Conservation (phyloP, 2,113 vertebrate species). For the Ursus arctos region DNA sequence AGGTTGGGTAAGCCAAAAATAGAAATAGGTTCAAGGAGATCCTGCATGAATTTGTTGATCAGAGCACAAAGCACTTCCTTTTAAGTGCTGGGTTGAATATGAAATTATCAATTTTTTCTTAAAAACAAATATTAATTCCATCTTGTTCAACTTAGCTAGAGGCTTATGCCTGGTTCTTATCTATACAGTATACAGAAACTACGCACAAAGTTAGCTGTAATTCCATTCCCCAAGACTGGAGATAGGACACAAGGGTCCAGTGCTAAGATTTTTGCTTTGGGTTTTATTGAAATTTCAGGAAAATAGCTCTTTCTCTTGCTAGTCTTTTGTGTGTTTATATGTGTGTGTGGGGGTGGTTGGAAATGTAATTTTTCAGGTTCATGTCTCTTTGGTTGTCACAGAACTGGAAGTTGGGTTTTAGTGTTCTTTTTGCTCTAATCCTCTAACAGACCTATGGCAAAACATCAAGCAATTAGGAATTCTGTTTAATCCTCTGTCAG, state of each 20-base stretch:
- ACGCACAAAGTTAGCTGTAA: background rate
- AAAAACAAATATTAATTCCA: constrained; percentile 6
- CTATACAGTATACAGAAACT: background rate
- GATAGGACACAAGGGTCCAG: background rate
- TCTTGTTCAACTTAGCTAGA: background rate
- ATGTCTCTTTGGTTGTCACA: background rate
- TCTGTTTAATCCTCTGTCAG: constrained; percentile 1
- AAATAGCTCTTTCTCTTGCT: background rate
- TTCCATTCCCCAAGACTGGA: background rate
- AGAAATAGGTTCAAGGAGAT: background rate
- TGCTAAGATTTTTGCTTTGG: background rate
- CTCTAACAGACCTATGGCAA: background rate
- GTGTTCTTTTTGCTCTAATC: background rate
- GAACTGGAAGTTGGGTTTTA: background rate
- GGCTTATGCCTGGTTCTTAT: background rate
- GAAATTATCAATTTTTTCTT: constrained; percentile 15
- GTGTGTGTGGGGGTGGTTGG: background rate
- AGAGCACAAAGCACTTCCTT: constrained; percentile 11
- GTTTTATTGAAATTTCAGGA: constrained; percentile 38
- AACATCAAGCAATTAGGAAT: background rate
- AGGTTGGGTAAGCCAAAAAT: background rate
- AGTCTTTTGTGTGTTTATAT: background rate
- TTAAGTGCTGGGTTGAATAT: background rate
- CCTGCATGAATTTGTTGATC: background rate
- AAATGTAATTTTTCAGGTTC: background rate